These are phyloP conservation scores for Penaeus monodon DNA, from an alignment of 2,888 invertebrate genomes.

Conservation along the genomic window DNA sequence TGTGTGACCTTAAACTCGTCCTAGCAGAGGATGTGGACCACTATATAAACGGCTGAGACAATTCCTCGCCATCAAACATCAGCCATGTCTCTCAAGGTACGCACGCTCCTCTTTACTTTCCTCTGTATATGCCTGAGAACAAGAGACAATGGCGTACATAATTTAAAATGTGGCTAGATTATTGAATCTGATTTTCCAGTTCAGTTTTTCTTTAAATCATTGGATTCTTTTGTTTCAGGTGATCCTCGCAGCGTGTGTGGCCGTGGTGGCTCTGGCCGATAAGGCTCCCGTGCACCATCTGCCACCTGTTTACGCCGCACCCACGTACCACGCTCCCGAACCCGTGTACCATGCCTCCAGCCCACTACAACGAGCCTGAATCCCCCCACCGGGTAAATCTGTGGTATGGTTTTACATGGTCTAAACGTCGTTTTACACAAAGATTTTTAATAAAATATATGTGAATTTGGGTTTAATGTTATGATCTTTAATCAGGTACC, in stretches of 20 bases:
- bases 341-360: neutral
- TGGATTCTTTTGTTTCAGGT: neutral
- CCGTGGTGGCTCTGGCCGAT: neutral
- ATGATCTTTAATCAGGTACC: neutral
- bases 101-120: too few relatives aligned
- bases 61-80: too few relatives aligned
- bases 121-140: fast-evolving
- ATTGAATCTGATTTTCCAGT: neutral
- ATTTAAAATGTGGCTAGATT: too few relatives aligned
- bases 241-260: slow-evolving; percentile 1
- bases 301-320: neutral
- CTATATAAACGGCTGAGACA: too few relatives aligned
- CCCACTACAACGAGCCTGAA: neutral
- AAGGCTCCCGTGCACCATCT: neutral
- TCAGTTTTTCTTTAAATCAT: neutral
- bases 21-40: too few relatives aligned
- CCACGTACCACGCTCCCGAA: neutral
- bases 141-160: too few relatives aligned
- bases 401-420: too few relatives aligned
- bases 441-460: too few relatives aligned
- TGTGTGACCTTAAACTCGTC: too few relatives aligned
- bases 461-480: neutral
- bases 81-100: too few relatives aligned
- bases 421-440: too few relatives aligned
- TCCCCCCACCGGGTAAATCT: neutral